Conservation (phyloP, 2,888 invertebrate genomes). For the Aphidius colemani region DNA sequence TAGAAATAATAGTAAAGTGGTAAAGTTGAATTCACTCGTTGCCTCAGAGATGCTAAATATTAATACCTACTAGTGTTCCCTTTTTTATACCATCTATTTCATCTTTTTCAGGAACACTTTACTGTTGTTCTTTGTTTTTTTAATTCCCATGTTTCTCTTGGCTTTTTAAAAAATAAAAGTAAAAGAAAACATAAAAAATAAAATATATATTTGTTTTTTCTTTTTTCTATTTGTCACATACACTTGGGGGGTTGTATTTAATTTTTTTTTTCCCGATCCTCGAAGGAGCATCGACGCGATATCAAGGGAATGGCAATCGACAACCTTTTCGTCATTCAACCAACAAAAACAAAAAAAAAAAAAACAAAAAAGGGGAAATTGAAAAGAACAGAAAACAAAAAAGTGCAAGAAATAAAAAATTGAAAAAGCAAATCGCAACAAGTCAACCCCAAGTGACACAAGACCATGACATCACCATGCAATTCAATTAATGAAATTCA, state of each 20-base stretch:
- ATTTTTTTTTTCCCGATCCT: background rate
- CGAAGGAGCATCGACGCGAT: slow-evolving; percentile 15
- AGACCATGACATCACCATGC: slow-evolving; percentile 39
- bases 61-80: slow-evolving; percentile 59
- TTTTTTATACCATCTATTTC: slow-evolving; percentile 36
- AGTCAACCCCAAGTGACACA: slow-evolving; percentile 21
- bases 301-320: slow-evolving; percentile 16
- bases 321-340: slow-evolving; percentile 9
- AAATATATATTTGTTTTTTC: no score
- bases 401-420: slow-evolving; percentile 2
- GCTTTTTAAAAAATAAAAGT: no score
- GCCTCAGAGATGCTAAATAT: slow-evolving; percentile 59
- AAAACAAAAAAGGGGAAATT: slow-evolving; percentile 6
- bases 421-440: slow-evolving; percentile 13
- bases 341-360: background rate
- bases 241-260: background rate
- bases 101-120: background rate
- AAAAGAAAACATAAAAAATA: no score
- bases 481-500: slow-evolving; percentile 59
- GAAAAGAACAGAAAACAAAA: background rate
- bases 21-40: slow-evolving; percentile 38
- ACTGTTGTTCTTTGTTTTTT: background rate
- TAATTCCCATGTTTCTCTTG: no score
- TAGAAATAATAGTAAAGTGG: slow-evolving; percentile 20
- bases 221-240: background rate